A percentile compares a stretch with the other conserved stretches of the same genome.
Evolutionary conservation across 2,888 invertebrate genomes (phyloP).

Genomic region (Lampropteryx suffumata): DNA sequence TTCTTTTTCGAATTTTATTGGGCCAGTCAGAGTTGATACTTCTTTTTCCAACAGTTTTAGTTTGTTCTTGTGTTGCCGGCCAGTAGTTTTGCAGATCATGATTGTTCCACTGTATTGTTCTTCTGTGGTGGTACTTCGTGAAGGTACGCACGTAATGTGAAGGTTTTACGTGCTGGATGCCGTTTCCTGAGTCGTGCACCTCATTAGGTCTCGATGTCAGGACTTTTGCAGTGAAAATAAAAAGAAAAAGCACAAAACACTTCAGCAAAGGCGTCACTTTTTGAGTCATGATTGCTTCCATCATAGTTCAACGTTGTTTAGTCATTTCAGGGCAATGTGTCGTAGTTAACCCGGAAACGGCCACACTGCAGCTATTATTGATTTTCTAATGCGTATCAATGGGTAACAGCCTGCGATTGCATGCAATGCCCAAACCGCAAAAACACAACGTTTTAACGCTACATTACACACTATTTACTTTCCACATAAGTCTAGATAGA

Average conservation of each 20-base stretch:
- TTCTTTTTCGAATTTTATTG: slow-evolving; percentile 14
- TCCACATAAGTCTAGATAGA: no score
- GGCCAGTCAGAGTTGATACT: slow-evolving; percentile 41
- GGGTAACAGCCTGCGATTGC: slow-evolving; percentile 10
- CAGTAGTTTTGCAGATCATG: slow-evolving; percentile 57
- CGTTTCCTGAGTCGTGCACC: slow-evolving; percentile 59
- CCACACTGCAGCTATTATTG: slow-evolving; percentile 65
- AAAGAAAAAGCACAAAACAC: slow-evolving; percentile 71
- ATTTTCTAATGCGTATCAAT: slow-evolving; percentile 51
- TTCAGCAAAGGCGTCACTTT: slow-evolving; percentile 72
- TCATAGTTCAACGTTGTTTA: slow-evolving; percentile 33
- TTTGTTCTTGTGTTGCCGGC: slow-evolving; percentile 49
- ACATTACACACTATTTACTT: no score
- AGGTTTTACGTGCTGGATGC: slow-evolving; percentile 66
- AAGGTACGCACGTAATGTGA: slow-evolving; percentile 74
- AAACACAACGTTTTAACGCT: neutral
- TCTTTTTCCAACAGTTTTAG: slow-evolving; percentile 57
- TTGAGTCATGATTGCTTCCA: slow-evolving; percentile 67
- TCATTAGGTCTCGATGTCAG: slow-evolving; percentile 73
- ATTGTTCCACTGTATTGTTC: slow-evolving; percentile 68
- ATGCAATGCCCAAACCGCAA: slow-evolving; percentile 12
- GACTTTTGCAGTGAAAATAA: slow-evolving; percentile 77
- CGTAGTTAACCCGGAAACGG: slow-evolving; percentile 50
- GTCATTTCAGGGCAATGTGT: slow-evolving; percentile 20
- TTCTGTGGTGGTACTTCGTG: slow-evolving; percentile 74